Evolutionary conservation across 2,797 vertebrate species (phyloP), one percentile per base, ranked within the genome.

Genomic region (Spinibarbus caldwelli): DNA sequence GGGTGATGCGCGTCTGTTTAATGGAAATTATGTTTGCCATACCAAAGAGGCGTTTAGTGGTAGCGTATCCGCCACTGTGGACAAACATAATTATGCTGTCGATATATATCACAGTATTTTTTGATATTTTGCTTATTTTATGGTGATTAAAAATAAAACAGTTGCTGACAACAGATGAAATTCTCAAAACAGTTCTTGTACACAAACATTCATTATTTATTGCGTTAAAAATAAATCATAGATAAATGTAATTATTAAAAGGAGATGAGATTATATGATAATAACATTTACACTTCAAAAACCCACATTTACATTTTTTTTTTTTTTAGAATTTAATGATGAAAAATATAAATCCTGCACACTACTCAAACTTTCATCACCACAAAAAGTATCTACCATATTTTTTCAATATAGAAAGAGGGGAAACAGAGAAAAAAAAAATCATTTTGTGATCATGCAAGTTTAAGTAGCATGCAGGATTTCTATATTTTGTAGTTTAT

Each of bases 21-120:
- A 88, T 88, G 83, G 77, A 75, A 76, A 73, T 77, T 83, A 80
- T 86, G 68, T 88, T 85, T 80, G 68, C 64, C 47, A 83, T 80
- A 49, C 78, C 68, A 84, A 80, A 84, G 72, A 85, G 36, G 14
- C 47, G 68, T 77, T 68, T 78, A 71, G 62, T 84, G 80, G 49
- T 64, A 64, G 64, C 49, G 17, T 71, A 64, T 49, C 59, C 54
- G 15, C 29, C 54, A 14, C 54, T 83, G 57, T 64, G 57, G 54
- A 83, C 81, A 83, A 75, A 75, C 59, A 66, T 76, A 66, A 83
- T 83, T 83, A 83, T 83, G 71, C 64, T 83, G 82, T 83, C 41
- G 41, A 82, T 64, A 83, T 64, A 38, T 21, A 64, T 82, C 70
- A 66, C 36, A 47, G 41, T 49, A 12, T 26, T 49, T 73, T n/a